phyloP scores from a whole-genome alignment of 2,888 invertebrate genomes.

The Campoplex capitator region DNA sequence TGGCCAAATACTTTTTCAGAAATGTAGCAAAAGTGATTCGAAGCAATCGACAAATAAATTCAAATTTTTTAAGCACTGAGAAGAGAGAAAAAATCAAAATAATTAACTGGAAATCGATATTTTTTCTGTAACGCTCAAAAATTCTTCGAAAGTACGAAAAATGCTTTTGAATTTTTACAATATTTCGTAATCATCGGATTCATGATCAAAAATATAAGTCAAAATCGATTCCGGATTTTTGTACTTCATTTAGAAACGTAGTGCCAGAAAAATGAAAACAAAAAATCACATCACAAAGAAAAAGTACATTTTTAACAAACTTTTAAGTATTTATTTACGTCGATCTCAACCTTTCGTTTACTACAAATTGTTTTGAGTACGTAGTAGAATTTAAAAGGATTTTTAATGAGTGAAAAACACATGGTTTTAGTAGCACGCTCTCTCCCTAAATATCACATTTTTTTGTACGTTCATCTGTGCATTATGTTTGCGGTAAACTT shows the following conservation, averaged over 20 bases:
- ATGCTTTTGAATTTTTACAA: no score
- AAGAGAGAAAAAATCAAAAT: no score
- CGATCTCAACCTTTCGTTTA: background rate
- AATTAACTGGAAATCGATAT: no score
- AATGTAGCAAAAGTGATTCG: background rate
- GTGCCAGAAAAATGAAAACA: background rate
- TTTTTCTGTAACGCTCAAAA: no score
- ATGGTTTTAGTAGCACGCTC: conserved; percentile 29
- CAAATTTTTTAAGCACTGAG: no score
- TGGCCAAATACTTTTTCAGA: background rate
- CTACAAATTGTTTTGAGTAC: background rate
- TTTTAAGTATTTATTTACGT: background rate
- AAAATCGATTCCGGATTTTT: background rate
- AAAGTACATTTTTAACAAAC: background rate
- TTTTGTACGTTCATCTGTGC: background rate
- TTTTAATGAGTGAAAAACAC: background rate
- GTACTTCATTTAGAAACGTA: background rate
- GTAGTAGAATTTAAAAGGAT: background rate
- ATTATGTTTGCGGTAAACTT: conserved; percentile 6
- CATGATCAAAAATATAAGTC: background rate
- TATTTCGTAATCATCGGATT: no score
- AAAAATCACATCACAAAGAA: no score
- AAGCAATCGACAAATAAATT: background rate
- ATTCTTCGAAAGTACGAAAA: no score
- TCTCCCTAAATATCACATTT: conserved; percentile 33